Evolutionary conservation across 2,113 vertebrate genomes (phyloP), one percentile per base, ranked within the genome.

Genomic region (Ornithorhynchus anatinus): DNA sequence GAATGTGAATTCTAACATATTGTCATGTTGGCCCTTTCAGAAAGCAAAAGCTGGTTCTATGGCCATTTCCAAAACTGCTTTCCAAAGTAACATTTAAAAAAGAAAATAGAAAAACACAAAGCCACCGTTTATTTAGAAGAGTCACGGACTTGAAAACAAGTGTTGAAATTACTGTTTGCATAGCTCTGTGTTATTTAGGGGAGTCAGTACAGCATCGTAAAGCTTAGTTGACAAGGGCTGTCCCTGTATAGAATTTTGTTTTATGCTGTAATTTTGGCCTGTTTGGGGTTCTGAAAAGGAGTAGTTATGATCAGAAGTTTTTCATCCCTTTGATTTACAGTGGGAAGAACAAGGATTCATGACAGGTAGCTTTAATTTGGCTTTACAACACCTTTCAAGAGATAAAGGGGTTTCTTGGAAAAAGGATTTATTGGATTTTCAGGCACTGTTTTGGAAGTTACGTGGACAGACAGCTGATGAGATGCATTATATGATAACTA

Each of bases 261-360:
- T 87, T 74, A 64, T 73, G 59, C 60, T 82, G 69, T 59, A 56
- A 82, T 71, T 73, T 66, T 80, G 80, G 77, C 76, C 63, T 79
- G 72, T 82, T 83, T 84, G 63, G 65, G 66, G 45, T 77, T 75
- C 74, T 88, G 81, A 83, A 84, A 85, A 82, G 62, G 47, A 74
- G 58, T 59, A 51, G 72, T 81, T 88, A 47, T 71, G 62, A 82
- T 88, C 80, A 79, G 70, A 59, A 1, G 3, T 35, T 53, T 79
- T 40, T 63, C 77, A 77, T 77, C 54, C 69, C 77, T 90, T 87
- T 91, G 88, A 88, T 89, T 84, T 86, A 61, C 39, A 12, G 50
- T 36, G 47, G 45, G 69, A 40, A 70, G 84, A 86, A 65, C 60
- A 67, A 84, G 75, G 82, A 92, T 86, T 77, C 40, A 59, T 72